Evolutionary conservation across 2,113 vertebrate genomes (phyloP), one percentile per base, ranked within the genome.

Genomic region (Prionailurus bengalensis): DNA sequence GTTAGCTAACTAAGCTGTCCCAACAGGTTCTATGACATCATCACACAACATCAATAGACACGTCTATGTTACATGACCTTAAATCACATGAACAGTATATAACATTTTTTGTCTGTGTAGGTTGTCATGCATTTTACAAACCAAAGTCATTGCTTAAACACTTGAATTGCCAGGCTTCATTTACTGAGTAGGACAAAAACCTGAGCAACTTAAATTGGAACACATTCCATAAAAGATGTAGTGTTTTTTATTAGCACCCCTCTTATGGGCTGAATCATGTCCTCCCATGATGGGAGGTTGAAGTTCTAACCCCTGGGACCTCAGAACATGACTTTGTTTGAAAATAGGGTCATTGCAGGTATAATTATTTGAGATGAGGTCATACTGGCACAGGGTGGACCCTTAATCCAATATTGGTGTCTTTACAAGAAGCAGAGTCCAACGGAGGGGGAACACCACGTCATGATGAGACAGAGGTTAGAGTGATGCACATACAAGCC

Each of bases 161-260:
- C 19, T 89, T 73, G 39, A 17, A n/a, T 93, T 95, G 61, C 61
- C 10, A 45, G 65, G 33, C 53, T 55, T 70, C 58, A 42, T 45
- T 90, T 74, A 53, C 48, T 74, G 3, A 89, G 3, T 19, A 91
- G 23, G 16, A 76, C n/a, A 68, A 81, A 55, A 94, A 76, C 36
- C n/a, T 16, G 3, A 93, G 31, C 39, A 17, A 80, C 53, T 89
- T 95, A 78, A 88, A 95, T 90, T 76, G 70, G 36, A 95, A 81
- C 65, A 93, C 33, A 29, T 83, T n/a, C 48, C 17, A 29, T 45
- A 82, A 93, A 89, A 89, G 42, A 70, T 25, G 0, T 27, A 27
- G 16, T 85, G 8, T 74, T 91, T 81, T 73, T 86, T 61, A 55
- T 90, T 63, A 31, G 21, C 15, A 80, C 8, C 39, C 31, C 29